Percentiles rank a stretch among this genome's conserved stretches.
Evolutionary conservation across 2,888 invertebrate species (phyloP).

Genomic region (Choristoneura rosaceana): DNA sequence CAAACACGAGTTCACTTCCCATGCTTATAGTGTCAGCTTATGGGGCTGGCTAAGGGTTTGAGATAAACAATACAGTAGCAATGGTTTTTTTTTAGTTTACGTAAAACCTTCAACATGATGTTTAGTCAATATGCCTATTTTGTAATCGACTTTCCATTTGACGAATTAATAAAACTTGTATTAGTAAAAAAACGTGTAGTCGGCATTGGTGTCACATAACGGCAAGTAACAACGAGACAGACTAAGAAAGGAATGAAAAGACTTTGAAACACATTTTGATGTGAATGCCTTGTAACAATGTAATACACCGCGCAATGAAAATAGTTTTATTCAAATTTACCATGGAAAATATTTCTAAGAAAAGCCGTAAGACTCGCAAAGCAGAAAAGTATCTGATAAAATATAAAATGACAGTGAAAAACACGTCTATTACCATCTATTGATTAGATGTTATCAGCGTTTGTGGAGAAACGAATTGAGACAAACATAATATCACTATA

Average conservation of each 20-base stretch:
- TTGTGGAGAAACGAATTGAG: conserved; percentile 5
- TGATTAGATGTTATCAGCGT: conserved; percentile 4
- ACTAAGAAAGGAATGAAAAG: background rate
- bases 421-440: conserved; percentile 2
- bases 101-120: too few species aligned
- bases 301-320: too few species aligned
- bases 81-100: too few species aligned
- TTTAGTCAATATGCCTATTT: too few species aligned
- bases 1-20: conserved; percentile 30
- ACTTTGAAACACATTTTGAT: background rate
- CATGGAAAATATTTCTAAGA: background rate
- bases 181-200: too few species aligned
- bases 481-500: conserved; percentile 6
- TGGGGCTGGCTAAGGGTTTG: background rate
- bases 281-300: too few species aligned
- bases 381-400: background rate
- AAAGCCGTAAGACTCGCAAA: background rate
- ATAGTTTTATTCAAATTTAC: too few species aligned
- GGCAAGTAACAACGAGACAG: too few species aligned
- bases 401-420: background rate
- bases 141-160: too few species aligned
- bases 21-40: conserved; percentile 28
- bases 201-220: too few species aligned
- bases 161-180: too few species aligned
- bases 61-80: too few species aligned